phyloP scores from a whole-genome alignment of 1,140 invertebrate species.

The Drosophila tani region DNA sequence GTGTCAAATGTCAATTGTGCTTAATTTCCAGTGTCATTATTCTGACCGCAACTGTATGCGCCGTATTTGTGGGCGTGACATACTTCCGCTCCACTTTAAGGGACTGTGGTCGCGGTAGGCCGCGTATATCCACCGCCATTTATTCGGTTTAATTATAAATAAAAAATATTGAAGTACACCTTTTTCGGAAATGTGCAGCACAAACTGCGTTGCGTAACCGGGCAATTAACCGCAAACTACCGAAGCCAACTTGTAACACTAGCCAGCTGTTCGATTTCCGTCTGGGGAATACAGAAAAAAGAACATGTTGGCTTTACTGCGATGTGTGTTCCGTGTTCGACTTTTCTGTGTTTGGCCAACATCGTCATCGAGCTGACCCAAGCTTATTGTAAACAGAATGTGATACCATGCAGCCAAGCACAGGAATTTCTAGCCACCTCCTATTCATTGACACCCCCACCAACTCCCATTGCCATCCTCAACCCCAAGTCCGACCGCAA shows the following conservation, averaged over 20 bases:
- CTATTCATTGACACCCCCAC: background rate
- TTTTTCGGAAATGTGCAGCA: slow-evolving; percentile 11
- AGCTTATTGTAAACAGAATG: slow-evolving; percentile 50
- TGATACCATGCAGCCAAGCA: slow-evolving; percentile 30
- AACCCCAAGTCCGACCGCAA: slow-evolving; percentile 25
- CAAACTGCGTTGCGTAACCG: slow-evolving; percentile 22
- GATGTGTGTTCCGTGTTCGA: slow-evolving; percentile 14
- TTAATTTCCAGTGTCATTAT: slow-evolving; percentile 12
- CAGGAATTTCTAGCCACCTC: slow-evolving; percentile 1
- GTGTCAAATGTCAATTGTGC: background rate
- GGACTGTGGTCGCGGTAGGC: slow-evolving; percentile 9
- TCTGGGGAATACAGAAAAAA: slow-evolving; percentile 10
- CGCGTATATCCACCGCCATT: slow-evolving; percentile 30
- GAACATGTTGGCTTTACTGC: slow-evolving; percentile 16
- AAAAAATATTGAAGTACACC: slow-evolving; percentile 20
- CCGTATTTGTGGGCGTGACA: slow-evolving; percentile 17
- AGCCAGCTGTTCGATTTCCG: slow-evolving; percentile 35
- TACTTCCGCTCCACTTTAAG: slow-evolving; percentile 41
- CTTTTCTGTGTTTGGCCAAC: slow-evolving; percentile 13
- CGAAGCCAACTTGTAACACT: slow-evolving; percentile 20
- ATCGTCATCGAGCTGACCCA: slow-evolving; percentile 39
- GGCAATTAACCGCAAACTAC: slow-evolving; percentile 16
- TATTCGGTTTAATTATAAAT: slow-evolving; percentile 38
- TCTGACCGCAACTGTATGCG: slow-evolving; percentile 15
- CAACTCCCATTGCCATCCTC: background rate